These are phyloP conservation scores for Limosa lapponica DNA, from an alignment of 2,797 vertebrate species.

Conservation along the genomic window DNA sequence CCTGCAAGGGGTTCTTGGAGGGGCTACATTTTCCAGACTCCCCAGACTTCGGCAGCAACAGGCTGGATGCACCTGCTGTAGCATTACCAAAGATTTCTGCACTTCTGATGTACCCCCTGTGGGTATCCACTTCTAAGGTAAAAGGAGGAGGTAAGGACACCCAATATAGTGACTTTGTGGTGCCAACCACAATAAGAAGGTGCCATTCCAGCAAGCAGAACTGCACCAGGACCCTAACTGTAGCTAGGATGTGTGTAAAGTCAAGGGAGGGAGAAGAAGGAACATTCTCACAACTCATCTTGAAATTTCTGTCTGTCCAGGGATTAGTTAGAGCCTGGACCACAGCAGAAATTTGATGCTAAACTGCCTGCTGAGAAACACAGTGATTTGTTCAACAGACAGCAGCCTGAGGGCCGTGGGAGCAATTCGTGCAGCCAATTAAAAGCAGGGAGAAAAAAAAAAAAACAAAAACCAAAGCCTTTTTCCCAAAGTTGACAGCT, in stretches of 20 bases:
- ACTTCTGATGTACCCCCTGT: fast-evolving
- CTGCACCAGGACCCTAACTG: background rate
- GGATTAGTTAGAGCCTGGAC: background rate
- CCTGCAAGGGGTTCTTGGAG: background rate
- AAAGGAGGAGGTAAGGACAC: background rate
- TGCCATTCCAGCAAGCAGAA: background rate
- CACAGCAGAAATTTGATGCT: background rate
- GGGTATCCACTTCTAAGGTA: background rate
- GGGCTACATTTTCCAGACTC: fast-evolving
- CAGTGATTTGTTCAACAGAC: background rate
- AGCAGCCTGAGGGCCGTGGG: background rate
- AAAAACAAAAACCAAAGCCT: fast-evolving
- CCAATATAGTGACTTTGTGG: no score
- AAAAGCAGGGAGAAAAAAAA: background rate
- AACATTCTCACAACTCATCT: background rate
- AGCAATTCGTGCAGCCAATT: background rate
- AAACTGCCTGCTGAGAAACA: background rate
- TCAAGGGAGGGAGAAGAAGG: fast-evolving
- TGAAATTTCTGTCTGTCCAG: background rate
- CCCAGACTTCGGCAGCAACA: background rate
- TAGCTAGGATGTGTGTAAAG: fast-evolving
- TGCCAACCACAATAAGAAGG: background rate
- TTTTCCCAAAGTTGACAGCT: fast-evolving
- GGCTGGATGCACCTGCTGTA: background rate
- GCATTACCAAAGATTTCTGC: background rate